Evolutionary conservation across 30 jellyfish, hydroid and myxozoan species (phyloP).

Genomic region (Nemopilema nomurai): DNA sequence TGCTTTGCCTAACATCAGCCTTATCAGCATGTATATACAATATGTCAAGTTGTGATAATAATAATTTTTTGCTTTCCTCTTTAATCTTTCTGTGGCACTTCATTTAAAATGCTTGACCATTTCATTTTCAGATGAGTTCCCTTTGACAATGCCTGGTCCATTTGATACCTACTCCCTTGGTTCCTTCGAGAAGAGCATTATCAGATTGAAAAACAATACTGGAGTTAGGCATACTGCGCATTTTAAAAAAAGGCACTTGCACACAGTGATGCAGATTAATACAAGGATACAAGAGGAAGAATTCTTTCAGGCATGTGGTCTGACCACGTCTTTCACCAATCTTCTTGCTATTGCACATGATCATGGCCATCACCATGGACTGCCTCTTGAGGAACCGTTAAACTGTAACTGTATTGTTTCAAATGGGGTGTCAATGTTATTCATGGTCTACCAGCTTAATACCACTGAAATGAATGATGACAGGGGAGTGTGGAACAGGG

Average conservation of each 20-base stretch:
- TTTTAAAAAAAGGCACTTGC: conserved; percentile 58
- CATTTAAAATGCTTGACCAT: no score
- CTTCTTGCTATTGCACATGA: conserved; percentile 75
- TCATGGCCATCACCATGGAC: conserved; percentile 67
- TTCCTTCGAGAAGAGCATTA: conserved; percentile 59
- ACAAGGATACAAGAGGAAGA: conserved; percentile 40
- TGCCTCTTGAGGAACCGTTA: conserved; percentile 67
- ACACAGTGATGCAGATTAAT: conserved; percentile 58
- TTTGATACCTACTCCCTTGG: conserved; percentile 69
- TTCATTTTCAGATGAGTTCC: conserved; percentile 47
- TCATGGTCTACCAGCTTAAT: conserved; percentile 84
- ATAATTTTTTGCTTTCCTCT: no score
- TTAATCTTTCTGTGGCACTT: no score
- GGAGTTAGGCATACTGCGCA: conserved; percentile 34
- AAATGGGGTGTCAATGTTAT: conserved; percentile 71
- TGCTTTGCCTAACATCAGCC: no score
- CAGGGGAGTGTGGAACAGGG: conserved; percentile 87
- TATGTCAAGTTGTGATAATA: no score
- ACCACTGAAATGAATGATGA: conserved; percentile 75
- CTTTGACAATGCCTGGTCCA: conserved; percentile 89
- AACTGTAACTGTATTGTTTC: conserved; percentile 76
- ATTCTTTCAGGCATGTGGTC: conserved; percentile 60
- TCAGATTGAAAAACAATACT: conserved; percentile 46
- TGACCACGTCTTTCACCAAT: conserved; percentile 75
- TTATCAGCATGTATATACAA: no score